Evolutionary conservation across 2,888 invertebrate genomes (phyloP).

Genomic region (Plagiodera versicolora): DNA sequence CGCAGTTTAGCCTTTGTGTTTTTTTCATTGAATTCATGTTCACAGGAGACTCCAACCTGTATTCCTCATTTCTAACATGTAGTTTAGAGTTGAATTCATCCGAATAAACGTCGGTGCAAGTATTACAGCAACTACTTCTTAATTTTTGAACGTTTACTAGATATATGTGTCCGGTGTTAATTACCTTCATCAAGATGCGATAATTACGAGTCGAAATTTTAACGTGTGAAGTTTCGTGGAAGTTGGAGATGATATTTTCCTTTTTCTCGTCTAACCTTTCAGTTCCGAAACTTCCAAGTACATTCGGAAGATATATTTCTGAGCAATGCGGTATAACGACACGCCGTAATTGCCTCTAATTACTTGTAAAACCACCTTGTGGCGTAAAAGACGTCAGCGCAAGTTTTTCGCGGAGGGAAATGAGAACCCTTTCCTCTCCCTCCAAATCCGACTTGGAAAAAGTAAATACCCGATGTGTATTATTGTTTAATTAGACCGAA

Average conservation of each 20-base stretch:
- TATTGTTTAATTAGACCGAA: slow-evolving; percentile 53
- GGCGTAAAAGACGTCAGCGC: slow-evolving; percentile 54
- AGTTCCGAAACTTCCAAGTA: slow-evolving; percentile 44
- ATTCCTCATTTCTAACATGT: too few relatives aligned
- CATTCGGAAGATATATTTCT: slow-evolving; percentile 51
- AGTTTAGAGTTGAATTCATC: too few relatives aligned
- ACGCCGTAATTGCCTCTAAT: slow-evolving; percentile 58
- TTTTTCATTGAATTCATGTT: too few relatives aligned
- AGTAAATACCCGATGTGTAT: slow-evolving; percentile 49
- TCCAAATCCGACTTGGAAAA: slow-evolving; percentile 30
- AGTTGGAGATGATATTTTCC: slow-evolving; percentile 47
- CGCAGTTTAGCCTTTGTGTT: too few relatives aligned
- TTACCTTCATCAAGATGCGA: slow-evolving; percentile 11
- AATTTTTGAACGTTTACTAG: not conserved
- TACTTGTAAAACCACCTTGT: slow-evolving; percentile 59
- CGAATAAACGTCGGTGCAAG: too few relatives aligned
- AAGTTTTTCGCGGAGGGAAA: slow-evolving; percentile 53
- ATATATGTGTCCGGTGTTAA: slow-evolving; percentile 2
- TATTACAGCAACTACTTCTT: not conserved
- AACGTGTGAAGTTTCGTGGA: slow-evolving; percentile 29
- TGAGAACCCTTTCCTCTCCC: slow-evolving; percentile 39
- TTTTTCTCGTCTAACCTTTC: slow-evolving; percentile 41
- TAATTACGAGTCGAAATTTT: slow-evolving; percentile 15
- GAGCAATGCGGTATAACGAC: slow-evolving; percentile 54
- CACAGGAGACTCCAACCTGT: too few relatives aligned